Evolutionary conservation across 2,888 invertebrate species (phyloP).

Genomic region (Blera fallax): DNA sequence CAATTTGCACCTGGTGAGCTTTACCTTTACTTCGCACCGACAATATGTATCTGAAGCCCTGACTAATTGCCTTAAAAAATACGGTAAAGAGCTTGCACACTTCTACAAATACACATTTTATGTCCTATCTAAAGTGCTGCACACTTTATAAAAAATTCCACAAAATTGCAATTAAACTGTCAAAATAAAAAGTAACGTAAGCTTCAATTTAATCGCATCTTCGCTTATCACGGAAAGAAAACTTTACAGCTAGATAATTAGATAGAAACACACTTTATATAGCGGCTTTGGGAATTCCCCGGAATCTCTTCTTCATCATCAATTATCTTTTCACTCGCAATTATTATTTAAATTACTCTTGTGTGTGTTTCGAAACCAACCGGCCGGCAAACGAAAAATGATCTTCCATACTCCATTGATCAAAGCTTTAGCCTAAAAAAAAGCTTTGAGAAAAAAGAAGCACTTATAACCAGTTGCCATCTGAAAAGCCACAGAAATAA

Average conservation of each 20-base stretch:
- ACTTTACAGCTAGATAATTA: not conserved
- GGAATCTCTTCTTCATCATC: not conserved
- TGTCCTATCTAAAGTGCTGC: too few species aligned
- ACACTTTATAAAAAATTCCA: too few species aligned
- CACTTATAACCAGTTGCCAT: not conserved
- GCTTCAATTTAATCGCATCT: not conserved
- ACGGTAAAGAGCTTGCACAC: too few species aligned
- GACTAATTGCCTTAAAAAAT: too few species aligned
- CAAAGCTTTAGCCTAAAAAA: constrained; percentile 11
- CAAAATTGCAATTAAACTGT: too few species aligned
- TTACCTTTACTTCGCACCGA: too few species aligned
- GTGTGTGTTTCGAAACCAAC: not conserved
- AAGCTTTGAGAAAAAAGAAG: not conserved
- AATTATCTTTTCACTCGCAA: not conserved
- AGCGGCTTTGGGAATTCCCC: not conserved
- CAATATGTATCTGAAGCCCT: too few species aligned
- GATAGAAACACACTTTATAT: not conserved
- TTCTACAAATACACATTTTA: too few species aligned
- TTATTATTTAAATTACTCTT: not conserved
- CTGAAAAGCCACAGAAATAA: not conserved
- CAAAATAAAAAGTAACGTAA: too few species aligned
- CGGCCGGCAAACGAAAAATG: constrained; percentile 24
- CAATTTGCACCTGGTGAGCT: too few species aligned
- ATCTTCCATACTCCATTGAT: constrained; percentile 13
- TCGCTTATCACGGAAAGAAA: not conserved